phyloP scores from a whole-genome alignment of 2,888 invertebrate genomes.

The Bunonema sp. region DNA sequence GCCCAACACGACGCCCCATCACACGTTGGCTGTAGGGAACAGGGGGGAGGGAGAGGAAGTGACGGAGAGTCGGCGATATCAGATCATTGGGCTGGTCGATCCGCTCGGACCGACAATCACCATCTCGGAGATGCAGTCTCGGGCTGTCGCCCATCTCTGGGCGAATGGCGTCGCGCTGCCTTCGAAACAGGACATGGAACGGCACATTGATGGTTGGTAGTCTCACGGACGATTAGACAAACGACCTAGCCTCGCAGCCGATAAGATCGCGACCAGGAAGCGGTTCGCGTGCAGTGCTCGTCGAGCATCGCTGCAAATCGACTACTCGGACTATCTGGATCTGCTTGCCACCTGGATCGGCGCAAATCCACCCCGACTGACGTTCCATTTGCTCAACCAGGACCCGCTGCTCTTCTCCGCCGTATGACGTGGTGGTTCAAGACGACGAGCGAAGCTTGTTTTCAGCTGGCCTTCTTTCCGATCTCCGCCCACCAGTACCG shows the following conservation, averaged over 20 bases:
- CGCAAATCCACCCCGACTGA: conserved; percentile 7
- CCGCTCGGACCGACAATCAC: conserved; percentile 16
- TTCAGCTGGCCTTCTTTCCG: conserved; percentile 6
- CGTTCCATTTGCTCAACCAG: conserved; percentile 5
- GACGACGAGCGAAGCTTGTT: neutral
- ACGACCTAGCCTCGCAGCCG: conserved; percentile 1
- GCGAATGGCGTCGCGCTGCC: conserved; percentile 3
- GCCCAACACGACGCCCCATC: conserved; percentile 15
- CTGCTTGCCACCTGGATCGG: conserved; percentile 15
- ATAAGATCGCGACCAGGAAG: conserved; percentile 5
- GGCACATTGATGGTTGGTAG: conserved; percentile 4
- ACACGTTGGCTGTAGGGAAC: conserved; percentile 17
- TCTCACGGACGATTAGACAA: neutral
- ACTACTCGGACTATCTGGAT: conserved; percentile 13
- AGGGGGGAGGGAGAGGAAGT: neutral
- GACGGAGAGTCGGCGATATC: neutral
- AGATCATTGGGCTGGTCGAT: conserved; percentile 21
- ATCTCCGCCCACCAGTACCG: neutral
- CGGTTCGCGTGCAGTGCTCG: conserved; percentile 5
- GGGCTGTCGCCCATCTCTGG: conserved; percentile 8
- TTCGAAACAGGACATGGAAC: conserved; percentile 2
- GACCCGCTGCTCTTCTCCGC: conserved; percentile 8
- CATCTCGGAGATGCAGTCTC: conserved; percentile 14
- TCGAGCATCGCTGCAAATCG: conserved; percentile 5
- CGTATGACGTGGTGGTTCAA: neutral